Evolutionary conservation across 2,113 vertebrate species (phyloP), one percentile per base, ranked within the genome.

Genomic region (Lagopus leucura): DNA sequence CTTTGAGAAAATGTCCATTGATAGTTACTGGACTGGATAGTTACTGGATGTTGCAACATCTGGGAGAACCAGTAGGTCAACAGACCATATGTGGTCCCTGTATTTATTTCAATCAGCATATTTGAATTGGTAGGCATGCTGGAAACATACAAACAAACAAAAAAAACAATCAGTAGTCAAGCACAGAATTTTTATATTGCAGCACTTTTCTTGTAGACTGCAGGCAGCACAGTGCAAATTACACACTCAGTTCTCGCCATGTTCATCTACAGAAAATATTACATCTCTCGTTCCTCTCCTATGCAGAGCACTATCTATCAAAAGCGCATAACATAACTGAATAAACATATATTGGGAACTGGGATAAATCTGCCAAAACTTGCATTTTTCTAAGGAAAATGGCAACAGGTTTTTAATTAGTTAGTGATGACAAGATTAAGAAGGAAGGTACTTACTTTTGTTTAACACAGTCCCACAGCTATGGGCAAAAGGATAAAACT

Each of bases 381-480:
- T 69, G 40, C 90, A 74, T 72, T 96, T 96, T 95, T 96, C 81
- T 70, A 93, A 82, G 77, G 48, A 90, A 75, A 88, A 92, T 69
- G 70, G 61, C 89, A 77, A 65, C 34, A 30, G 86, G 92, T 75
- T 96, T 96, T 95, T 90, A 95, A 95, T 96, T 93, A 96, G 57
- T 18, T 28, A 65, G 73, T 84, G 95, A 94, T 96, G 92, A 94
- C 92, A 96, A 79, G 86, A 84, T 78, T 88, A 92, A 84, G 80
- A 75, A 78, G 48, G 30, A 73, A 90, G 73, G 43, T 83, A 57
- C 43, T 93, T 88, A 30, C 80, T 94, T 96, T 94, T 81, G 65
- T 76, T 90, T 74, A 81, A 21, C 9, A 22, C 45, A 61, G 69
- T 75, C 61, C 61, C 52, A 40, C 66, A 82, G 92, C 83, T 89